Evolutionary conservation across 2,797 vertebrate genomes (phyloP).

Genomic region (Micrastur ruficollis): DNA sequence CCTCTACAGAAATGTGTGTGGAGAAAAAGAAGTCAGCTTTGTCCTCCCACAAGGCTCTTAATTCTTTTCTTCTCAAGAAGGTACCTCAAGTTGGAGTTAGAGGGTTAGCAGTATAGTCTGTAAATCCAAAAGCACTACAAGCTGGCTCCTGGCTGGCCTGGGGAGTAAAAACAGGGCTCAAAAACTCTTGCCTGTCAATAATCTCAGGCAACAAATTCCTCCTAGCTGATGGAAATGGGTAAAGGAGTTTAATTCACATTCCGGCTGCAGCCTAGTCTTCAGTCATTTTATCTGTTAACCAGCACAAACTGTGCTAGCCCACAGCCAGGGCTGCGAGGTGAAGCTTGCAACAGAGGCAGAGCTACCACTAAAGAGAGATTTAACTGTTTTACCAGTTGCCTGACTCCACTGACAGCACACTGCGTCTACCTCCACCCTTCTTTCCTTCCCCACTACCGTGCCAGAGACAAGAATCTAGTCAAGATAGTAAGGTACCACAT

Average conservation of each 20-base stretch:
- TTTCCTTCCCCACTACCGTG: not conserved
- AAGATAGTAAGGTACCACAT: not conserved
- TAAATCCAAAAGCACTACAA: not conserved
- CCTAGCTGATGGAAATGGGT: not conserved
- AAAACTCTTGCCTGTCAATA: not conserved
- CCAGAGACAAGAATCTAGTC: not conserved
- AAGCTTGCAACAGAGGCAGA: not conserved
- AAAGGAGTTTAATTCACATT: not conserved
- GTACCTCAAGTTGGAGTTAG: not conserved
- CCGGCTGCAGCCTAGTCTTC: not conserved
- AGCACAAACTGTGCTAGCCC: not conserved
- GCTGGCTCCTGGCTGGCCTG: not conserved
- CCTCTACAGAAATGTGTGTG: not conserved
- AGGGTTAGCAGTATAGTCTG: not conserved
- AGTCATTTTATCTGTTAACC: not conserved
- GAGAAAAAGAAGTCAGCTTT: not conserved
- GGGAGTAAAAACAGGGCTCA: not conserved
- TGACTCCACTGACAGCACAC: not conserved
- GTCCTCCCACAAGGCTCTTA: not conserved
- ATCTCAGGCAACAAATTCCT: not conserved
- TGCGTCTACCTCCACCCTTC: not conserved
- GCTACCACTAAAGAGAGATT: not conserved
- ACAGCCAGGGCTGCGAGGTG: not conserved
- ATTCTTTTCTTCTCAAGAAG: not conserved
- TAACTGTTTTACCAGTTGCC: not conserved